Conservation (phyloP, 2,888 invertebrate genomes). For the Oxyteleia sp. region DNA sequence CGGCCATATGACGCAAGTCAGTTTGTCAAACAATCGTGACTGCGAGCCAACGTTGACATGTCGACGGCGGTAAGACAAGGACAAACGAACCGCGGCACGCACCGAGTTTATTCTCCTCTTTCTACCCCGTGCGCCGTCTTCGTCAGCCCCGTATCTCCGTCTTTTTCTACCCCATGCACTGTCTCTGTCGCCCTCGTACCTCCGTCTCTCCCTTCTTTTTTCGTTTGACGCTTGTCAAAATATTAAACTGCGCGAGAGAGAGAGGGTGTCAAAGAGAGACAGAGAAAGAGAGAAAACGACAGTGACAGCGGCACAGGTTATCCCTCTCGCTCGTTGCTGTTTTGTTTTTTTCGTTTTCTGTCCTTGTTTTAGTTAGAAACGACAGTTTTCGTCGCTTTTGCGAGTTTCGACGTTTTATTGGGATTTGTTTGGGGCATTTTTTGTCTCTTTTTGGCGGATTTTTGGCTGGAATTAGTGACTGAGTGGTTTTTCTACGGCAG, state of each 20-base stretch:
- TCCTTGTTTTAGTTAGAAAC: too few species aligned
- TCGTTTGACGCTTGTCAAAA: not conserved
- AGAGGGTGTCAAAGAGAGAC: too few species aligned
- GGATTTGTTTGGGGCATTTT: too few species aligned
- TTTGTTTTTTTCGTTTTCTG: too few species aligned
- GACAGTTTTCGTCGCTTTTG: too few species aligned
- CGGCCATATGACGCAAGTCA: conserved; percentile 63
- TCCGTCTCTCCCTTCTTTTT: conserved; percentile 1
- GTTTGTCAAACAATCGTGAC: conserved; percentile 44
- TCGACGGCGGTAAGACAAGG: conserved; percentile 52
- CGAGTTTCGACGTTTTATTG: too few species aligned
- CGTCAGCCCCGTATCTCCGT: not conserved
- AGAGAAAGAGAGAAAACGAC: too few species aligned
- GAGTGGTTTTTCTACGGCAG: conserved; percentile 5
- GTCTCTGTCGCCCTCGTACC: too few species aligned
- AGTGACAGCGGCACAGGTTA: too few species aligned
- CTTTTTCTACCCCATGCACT: too few species aligned
- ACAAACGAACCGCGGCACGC: conserved; percentile 5
- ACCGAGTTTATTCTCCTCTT: conserved; percentile 3
- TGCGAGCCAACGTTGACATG: conserved; percentile 48
- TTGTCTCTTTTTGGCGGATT: not conserved
- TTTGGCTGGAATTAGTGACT: not conserved
- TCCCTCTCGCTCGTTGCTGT: too few species aligned
- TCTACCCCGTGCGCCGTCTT: not conserved
- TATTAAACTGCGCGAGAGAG: too few species aligned